These are phyloP conservation scores for Diaphora mendica DNA, from an alignment of 2,888 invertebrate genomes.

Conservation along the genomic window DNA sequence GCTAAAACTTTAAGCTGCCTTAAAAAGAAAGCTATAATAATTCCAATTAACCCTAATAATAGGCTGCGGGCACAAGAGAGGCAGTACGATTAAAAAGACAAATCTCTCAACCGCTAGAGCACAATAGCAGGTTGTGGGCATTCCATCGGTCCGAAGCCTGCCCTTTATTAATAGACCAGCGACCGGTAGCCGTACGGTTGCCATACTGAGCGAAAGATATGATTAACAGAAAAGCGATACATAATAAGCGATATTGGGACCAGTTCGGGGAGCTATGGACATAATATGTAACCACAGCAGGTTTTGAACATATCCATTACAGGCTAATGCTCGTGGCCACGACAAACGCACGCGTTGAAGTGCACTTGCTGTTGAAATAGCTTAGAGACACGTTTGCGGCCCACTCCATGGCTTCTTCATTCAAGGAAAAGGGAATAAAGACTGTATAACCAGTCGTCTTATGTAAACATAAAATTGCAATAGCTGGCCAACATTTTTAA, in stretches of 20 bases:
- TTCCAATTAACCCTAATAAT: slow-evolving; percentile 86
- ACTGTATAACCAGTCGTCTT: not conserved
- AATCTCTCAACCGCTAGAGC: slow-evolving; percentile 82
- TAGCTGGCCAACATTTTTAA: not conserved
- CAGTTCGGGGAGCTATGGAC: slow-evolving; percentile 77
- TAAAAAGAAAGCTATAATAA: slow-evolving; percentile 80
- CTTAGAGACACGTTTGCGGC: slow-evolving; percentile 6
- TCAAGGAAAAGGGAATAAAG: not conserved
- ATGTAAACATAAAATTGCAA: not conserved
- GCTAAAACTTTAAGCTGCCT: slow-evolving; percentile 77
- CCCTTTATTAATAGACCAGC: slow-evolving; percentile 83
- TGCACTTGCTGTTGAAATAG: slow-evolving; percentile 46
- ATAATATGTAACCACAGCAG: slow-evolving; percentile 75
- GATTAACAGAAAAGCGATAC: slow-evolving; percentile 85
- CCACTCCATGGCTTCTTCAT: not conserved
- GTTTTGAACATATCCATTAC: slow-evolving; percentile 77
- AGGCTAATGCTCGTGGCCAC: slow-evolving; percentile 62
- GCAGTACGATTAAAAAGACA: slow-evolving; percentile 85
- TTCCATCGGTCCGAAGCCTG: slow-evolving; percentile 72
- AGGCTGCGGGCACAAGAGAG: slow-evolving; percentile 75
- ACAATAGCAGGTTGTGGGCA: slow-evolving; percentile 83
- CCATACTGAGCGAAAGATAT: slow-evolving; percentile 83
- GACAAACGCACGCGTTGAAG: slow-evolving; percentile 64
- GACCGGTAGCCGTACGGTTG: slow-evolving; percentile 80
- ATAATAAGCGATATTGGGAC: slow-evolving; percentile 84